Evolutionary conservation across 2,797 vertebrate species (phyloP).

Genomic region (Simalia tracyae): DNA sequence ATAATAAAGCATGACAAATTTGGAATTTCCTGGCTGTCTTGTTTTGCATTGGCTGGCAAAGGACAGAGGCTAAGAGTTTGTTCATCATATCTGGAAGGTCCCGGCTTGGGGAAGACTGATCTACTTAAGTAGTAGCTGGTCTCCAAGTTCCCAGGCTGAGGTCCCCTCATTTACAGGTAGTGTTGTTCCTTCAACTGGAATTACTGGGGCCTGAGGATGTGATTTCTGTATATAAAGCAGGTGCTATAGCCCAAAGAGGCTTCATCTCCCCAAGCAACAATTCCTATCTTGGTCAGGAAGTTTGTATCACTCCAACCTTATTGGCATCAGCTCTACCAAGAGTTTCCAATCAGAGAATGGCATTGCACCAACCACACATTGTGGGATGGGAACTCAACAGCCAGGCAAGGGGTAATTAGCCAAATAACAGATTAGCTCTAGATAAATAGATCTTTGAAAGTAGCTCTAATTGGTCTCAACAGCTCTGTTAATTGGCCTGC

Average conservation of each 20-base stretch:
- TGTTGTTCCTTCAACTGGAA: neutral
- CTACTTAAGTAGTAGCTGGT: neutral
- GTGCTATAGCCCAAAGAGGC: neutral
- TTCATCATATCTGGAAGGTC: neutral
- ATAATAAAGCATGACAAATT: neutral
- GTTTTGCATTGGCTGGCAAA: neutral
- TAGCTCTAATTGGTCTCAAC: slow-evolving; percentile 27
- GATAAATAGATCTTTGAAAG: slow-evolving; percentile 28
- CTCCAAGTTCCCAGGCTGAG: neutral
- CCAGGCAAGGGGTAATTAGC: neutral
- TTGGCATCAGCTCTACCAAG: neutral
- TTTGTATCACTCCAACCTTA: neutral
- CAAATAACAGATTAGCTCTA: slow-evolving; percentile 12
- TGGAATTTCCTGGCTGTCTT: neutral
- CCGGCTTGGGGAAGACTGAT: neutral
- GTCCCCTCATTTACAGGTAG: no score
- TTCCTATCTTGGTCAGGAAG: neutral
- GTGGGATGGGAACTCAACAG: neutral
- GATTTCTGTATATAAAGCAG: neutral
- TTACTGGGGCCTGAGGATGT: neutral
- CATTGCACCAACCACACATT: neutral
- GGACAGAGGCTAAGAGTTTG: neutral
- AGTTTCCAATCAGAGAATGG: neutral
- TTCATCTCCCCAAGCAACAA: no score
- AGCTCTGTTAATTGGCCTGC: slow-evolving; percentile 18